Evolutionary conservation across 2,797 vertebrate genomes (phyloP).

Genomic region (Crocodylus rhombifer): DNA sequence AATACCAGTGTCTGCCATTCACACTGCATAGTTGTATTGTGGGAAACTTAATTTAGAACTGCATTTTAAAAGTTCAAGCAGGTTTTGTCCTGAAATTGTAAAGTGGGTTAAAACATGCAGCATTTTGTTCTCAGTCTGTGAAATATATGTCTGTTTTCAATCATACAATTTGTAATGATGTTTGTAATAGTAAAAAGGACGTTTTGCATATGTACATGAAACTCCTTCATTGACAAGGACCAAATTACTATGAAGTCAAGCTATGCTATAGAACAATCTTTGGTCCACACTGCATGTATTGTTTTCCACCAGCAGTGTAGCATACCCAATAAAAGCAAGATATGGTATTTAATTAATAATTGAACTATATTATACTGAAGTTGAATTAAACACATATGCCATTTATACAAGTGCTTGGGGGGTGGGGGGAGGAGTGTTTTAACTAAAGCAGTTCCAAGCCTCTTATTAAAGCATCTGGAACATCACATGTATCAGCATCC

Average conservation of each 20-base stretch:
- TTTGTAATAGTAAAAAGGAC: background rate
- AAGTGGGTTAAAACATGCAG: conserved; percentile 17
- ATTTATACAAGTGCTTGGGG: too few species aligned
- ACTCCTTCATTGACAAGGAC: background rate
- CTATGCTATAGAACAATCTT: background rate
- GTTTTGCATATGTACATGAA: background rate
- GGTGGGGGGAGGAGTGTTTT: too few species aligned
- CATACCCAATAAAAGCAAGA: background rate
- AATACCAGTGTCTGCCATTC: conserved; percentile 6
- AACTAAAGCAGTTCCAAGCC: too few species aligned
- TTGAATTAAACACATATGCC: background rate
- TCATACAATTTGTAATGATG: conserved; percentile 1
- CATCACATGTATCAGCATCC: too few species aligned
- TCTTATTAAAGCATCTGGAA: too few species aligned
- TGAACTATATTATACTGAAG: background rate
- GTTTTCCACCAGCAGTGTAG: background rate
- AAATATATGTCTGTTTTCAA: background rate
- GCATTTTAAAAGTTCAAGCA: conserved; percentile 17
- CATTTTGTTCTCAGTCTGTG: background rate
- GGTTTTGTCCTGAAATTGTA: conserved; percentile 54
- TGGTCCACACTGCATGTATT: background rate
- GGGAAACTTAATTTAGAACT: conserved; percentile 42
- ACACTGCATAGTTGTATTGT: conserved; percentile 36
- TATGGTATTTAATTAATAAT: background rate
- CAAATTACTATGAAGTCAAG: background rate